Evolutionary conservation across 2,797 vertebrate species (phyloP), one percentile per base, ranked within the genome.

Genomic region (Molossus molossus): DNA sequence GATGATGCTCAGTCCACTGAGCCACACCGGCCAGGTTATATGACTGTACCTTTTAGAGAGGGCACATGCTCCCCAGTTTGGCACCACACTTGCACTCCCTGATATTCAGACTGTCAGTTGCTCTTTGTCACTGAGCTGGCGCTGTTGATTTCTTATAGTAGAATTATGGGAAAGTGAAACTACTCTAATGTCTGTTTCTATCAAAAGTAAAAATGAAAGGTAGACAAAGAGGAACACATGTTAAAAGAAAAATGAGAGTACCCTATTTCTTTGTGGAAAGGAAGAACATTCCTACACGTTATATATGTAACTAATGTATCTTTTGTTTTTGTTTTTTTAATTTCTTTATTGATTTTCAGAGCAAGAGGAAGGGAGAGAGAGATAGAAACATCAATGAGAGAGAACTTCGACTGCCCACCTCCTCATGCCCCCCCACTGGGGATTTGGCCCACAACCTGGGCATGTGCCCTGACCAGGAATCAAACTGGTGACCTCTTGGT

Each of bases 201-300:
- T 48, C n/a, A 55, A 76, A 65, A 95, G 55, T 45, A 83, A 40
- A 95, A 94, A 76, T 21, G 65, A 83, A 70, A 83, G 57, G 27
- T 18, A 62, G 50, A 67, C 13, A 18, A 58, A 86, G 27, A 91
- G 18, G 29, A 13, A 53, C 40, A 33, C 4, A 6, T 18, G 6
- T 84, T 58, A 62, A 62, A 37, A 60, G 29, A 50, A 82, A 94
- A 88, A 53, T 57, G 45, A 55, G 33, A 72, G 18, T 62, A 62
- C 17, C 20, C 0, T 40, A 14, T 29, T 80, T 86, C 86, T 73
- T 45, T 64, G 55, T 81, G 48, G 70, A 81, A 77, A 91, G n/a
- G 50, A 75, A 76, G 40, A 86, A 0, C 60, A 58, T 90, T 15
- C 23, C 29, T 67, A 77, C 37, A 25, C 9, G 9, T 62, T 69